Base-by-base conservation (phyloP, 2,113 vertebrate species). In the Drymodes brunneopygia region DNA sequence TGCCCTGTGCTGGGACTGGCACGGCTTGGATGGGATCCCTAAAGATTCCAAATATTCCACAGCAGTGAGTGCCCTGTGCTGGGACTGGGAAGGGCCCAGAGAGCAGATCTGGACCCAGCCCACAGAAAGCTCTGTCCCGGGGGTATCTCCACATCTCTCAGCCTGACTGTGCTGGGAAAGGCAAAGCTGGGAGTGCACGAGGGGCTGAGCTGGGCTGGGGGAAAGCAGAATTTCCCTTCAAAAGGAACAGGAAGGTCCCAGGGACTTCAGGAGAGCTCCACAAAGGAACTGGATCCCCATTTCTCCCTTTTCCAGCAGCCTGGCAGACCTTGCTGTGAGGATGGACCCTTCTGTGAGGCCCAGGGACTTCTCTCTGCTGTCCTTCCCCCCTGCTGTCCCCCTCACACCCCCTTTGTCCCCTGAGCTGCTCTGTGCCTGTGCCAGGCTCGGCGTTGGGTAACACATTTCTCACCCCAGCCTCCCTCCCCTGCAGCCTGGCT, bases 61-160 rank as follows among this genome's bases (percentile, higher is more conserved):
- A 50, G 33, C 11, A 6, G 11, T 42, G 20, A 6, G 11, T 42
- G 20, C 23, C 17, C 21, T n/a, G 40, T 12, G 66, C 20, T 36
- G 33, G 16, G 12, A 11, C 42, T 15, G 12, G 31, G 24, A 25
- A 36, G 2, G 23, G n/a, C 0, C 1, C 28, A 20, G 38, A 9
- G 40, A 45, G 40, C n/a, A 45, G 47, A 51, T 53, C 27, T 36
- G 56, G 47, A 38, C 64, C 64, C 38, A 29, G 24, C 57, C 6
- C 12, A n/a, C 36, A 61, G 51, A 11, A 33, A n/a, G 2, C 33
- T 0, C 74, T 66, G 35, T 29, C 44, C 7, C 4, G 11, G 25
- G n/a, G 31, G 35, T 66, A 19, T 4, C 62, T 47, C 24, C 31
- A 27, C 1, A 0, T 10, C 12, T 5, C 8, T 51, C 60, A 57